Base-by-base conservation (phyloP, 37 sponge, comb jelly and placozoan species). In the Cliona cf. orientalis region DNA sequence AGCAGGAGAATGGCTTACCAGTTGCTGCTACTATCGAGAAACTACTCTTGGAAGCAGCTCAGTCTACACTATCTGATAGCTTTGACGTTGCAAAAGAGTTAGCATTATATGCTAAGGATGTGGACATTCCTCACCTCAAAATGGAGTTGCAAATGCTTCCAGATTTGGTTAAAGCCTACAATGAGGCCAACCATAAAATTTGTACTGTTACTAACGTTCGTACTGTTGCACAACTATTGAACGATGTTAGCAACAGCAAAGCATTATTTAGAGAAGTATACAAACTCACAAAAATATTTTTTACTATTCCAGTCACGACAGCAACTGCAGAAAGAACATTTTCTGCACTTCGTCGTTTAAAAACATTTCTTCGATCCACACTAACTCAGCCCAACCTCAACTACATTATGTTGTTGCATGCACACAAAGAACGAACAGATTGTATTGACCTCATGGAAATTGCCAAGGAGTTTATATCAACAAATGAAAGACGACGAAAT, bases 241-340 rank as follows among this genome's bases (percentile, higher is more conserved):
- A 56, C 39, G 38, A 19, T 12, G 21, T 28, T 60, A 26, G 7
- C 17, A 32, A n/a, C 9, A 29, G n/a, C 36, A 67, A 78, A 43
- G 22, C 34, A 33, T 58, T 86, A 64, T 58, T 68, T 34, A 29
- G 44, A 38, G 86, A 79, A 55, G 72, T 86, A 42, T n/a, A 68
- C 58, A n/a, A 68, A 46, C 31, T 86, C 31, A 37, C 78, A 53
- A n/a, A 59, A 29, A 53, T 79, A 34, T 45, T 29, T 25, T 22
- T 86, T n/a, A 78, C 80, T 57, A 71, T 78, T 43, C 80, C 86
- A 46, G 63, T 79, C 22, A 79, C 72, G 7, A 31, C 80, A 46
- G 84, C 84, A 29, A 83, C 84, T 75, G 76, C 84, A 39, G 84
- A 83, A 59, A 41, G 84, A 79, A 60, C 84, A 65, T 83, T 83